Conservation (phyloP, 2,113 vertebrate species). For the Recurvirostra avosetta region DNA sequence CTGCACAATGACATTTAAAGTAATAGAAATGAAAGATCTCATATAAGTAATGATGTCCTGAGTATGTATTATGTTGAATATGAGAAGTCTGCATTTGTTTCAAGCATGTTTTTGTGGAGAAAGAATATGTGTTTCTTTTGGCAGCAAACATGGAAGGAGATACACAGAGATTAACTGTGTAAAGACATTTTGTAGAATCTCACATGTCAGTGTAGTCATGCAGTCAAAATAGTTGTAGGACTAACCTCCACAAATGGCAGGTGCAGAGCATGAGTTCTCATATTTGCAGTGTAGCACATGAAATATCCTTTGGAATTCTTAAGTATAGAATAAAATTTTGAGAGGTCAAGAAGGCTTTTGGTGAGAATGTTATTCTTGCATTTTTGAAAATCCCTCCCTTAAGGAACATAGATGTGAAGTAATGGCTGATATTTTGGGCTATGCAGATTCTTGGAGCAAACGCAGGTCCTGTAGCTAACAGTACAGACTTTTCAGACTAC, state of each 20-base stretch:
- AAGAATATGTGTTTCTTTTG: background rate
- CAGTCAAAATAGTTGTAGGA: background rate
- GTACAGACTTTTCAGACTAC: background rate
- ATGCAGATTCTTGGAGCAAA: background rate
- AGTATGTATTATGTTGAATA: background rate
- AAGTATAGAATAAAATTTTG: background rate
- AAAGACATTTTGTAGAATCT: background rate
- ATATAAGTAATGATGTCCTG: background rate
- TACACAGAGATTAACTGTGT: background rate
- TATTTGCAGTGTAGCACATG: background rate
- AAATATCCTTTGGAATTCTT: background rate
- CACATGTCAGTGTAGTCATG: background rate
- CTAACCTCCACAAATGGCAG: background rate
- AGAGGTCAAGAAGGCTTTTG: background rate
- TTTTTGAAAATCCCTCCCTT: background rate
- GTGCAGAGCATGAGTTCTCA: background rate
- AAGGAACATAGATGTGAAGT: background rate
- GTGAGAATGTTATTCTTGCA: background rate
- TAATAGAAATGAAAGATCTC: background rate
- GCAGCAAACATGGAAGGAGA: background rate
- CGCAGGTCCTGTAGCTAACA: background rate
- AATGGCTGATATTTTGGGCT: background rate
- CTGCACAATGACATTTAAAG: background rate
- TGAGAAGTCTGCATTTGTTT: background rate
- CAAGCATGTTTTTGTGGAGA: background rate